Evolutionary conservation across 2,113 vertebrate genomes (phyloP), one percentile per base, ranked within the genome.

Genomic region (Dicerorhinus sumatrensis): DNA sequence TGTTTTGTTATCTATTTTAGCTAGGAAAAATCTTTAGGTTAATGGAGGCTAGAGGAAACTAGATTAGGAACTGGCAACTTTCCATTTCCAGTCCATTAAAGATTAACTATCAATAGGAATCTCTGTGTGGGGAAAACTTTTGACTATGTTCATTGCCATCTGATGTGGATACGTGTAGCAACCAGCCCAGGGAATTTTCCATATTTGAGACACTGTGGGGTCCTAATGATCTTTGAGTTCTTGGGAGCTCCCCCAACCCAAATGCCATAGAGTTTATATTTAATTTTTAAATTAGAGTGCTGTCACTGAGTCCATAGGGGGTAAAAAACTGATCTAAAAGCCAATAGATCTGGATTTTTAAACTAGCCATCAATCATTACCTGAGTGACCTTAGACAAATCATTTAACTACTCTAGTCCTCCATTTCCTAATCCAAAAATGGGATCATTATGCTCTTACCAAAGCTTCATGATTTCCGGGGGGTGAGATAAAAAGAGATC

Each of bases 1-100:
- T 62, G 46, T 81, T 87, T 88, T 92, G 39, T 46, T 93, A 70
- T 39, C 63, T 89, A 8, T 81, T 72, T 97, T 83, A 84, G 82
- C 33, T 81, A 36, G 39, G 23, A 69, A 96, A 84, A 76, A 79
- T 67, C 5, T 58, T 91, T 93, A 95, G 31, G 27, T 85, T 89
- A 91, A 63, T 94, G 72, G 58, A 82, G 79, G 29, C 48, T 75
- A 79, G 86, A 96, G 51, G 17, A 91, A 97, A 82, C 29, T 48
- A 93, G 65, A 46, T 63, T 81, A 29, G 83, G 46, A 86, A 79
- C 42, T 92, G 69, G 42, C 42, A 63, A 48, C 29, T 63, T 95
- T 80, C 72, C 72, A 67, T 72, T 20, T 92, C 21, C 6, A 90
- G n/a, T 39, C 77, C 29, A 83, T 63, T 58, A 56, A 77, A 77